Conservation (phyloP, 2,113 vertebrate species). For the Thamnaconus septentrionalis region DNA sequence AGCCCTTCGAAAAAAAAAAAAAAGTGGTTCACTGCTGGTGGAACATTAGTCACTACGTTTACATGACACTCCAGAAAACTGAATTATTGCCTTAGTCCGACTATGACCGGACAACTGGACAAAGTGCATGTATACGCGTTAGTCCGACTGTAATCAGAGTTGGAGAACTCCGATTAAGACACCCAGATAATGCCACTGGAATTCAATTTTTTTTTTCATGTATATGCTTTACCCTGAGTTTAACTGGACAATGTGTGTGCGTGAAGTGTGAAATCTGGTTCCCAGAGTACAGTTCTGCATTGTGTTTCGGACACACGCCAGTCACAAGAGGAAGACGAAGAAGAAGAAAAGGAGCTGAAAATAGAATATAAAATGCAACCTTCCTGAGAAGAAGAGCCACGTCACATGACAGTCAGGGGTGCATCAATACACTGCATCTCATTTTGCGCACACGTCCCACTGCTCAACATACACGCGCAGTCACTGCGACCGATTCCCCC, state of each 20-base stretch:
- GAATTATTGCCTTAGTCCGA: too few relatives aligned
- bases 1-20: constrained; percentile 7
- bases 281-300: constrained; percentile 42
- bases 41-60: constrained; percentile 10
- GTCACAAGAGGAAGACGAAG: constrained; percentile 33
- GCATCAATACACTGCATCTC: constrained; percentile 4
- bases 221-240: too few relatives aligned
- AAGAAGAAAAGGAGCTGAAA: constrained; percentile 4
- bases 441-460: constrained; percentile 4
- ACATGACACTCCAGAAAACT: too few relatives aligned
- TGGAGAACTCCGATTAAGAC: too few relatives aligned
- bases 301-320: constrained; percentile 29
- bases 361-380: background rate
- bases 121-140: too few relatives aligned
- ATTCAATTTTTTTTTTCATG: too few relatives aligned
- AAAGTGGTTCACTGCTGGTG: constrained; percentile 23
- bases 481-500: background rate
- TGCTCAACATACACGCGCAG: constrained; percentile 4
- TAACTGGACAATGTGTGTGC: too few relatives aligned
- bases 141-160: too few relatives aligned
- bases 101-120: too few relatives aligned
- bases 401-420: constrained; percentile 37
- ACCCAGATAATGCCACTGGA: too few relatives aligned
- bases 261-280: constrained; percentile 26
- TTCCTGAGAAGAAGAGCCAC: constrained; percentile 13